Percentiles rank a stretch among this genome's conserved stretches.
These are phyloP conservation scores for Anaspis maculata DNA, from an alignment of 2,888 invertebrate genomes.

Conservation along the genomic window DNA sequence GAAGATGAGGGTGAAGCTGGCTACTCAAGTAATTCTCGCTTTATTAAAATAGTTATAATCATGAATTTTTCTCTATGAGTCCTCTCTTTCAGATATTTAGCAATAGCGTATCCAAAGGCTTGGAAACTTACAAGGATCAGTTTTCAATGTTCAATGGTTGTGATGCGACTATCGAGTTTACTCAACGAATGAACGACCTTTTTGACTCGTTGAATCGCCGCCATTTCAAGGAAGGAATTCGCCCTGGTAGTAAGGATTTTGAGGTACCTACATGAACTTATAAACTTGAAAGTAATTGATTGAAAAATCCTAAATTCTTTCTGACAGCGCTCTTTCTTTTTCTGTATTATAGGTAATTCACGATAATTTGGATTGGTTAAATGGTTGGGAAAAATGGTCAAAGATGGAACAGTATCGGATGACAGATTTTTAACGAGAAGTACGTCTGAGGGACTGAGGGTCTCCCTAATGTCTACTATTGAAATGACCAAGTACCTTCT, in stretches of 20 bases:
- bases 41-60: background rate
- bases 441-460: background rate
- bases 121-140: background rate
- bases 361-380: background rate
- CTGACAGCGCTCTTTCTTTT: background rate
- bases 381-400: too few relatives aligned
- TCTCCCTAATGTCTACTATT: background rate
- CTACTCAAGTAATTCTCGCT: conserved; percentile 6
- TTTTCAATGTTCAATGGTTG: background rate
- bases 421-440: background rate
- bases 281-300: too few relatives aligned
- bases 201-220: background rate
- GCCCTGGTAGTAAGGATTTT: background rate
- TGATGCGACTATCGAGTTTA: background rate
- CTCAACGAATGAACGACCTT: background rate
- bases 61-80: background rate
- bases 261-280: too few relatives aligned
- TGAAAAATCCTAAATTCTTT: background rate
- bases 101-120: background rate
- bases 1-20: conserved; percentile 5
- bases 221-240: background rate
- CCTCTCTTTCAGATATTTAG: conserved; percentile 1
- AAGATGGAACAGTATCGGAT: too few relatives aligned
- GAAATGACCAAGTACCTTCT: conserved; percentile 1
- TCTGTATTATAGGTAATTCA: background rate